Conservation (phyloP, 2,797 vertebrate species). For the Xiphophorus birchmanni region DNA sequence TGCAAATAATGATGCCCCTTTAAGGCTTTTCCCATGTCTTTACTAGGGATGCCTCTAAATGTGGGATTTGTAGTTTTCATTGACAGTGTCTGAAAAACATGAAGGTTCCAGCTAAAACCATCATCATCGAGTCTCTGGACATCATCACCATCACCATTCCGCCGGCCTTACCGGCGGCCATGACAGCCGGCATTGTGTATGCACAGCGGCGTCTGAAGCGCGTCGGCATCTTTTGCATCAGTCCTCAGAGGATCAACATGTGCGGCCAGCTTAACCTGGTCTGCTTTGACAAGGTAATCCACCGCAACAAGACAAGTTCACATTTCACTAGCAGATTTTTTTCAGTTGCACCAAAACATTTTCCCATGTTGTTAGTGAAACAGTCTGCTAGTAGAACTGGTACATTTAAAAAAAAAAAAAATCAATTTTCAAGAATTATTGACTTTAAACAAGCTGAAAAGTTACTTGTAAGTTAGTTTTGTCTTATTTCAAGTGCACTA, state of each 20-base stretch:
- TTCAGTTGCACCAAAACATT: no score
- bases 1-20: neutral
- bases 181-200: slow-evolving; percentile 95
- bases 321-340: neutral
- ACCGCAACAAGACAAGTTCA: neutral
- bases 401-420: no score
- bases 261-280: slow-evolving; percentile 95
- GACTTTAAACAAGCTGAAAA: neutral
- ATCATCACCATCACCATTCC: slow-evolving; percentile 97
- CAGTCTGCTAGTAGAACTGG: neutral
- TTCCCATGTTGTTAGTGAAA: no score
- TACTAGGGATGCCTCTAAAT: neutral
- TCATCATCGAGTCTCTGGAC: slow-evolving; percentile 92
- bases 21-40: neutral
- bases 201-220: slow-evolving; percentile 91
- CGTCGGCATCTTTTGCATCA: slow-evolving; percentile 96
- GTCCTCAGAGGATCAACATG: slow-evolving; percentile 97
- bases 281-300: slow-evolving; percentile 94
- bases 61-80: neutral
- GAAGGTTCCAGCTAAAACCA: slow-evolving; percentile 85
- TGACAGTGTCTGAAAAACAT: neutral
- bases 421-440: neutral
- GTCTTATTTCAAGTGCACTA: neutral
- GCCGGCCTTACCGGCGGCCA: slow-evolving; percentile 93
- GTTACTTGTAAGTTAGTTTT: no score